Percentiles rank a stretch among this genome's conserved stretches.
phyloP scores from a whole-genome alignment of 2,888 invertebrate species.

The Platerodrilus igneus region DNA sequence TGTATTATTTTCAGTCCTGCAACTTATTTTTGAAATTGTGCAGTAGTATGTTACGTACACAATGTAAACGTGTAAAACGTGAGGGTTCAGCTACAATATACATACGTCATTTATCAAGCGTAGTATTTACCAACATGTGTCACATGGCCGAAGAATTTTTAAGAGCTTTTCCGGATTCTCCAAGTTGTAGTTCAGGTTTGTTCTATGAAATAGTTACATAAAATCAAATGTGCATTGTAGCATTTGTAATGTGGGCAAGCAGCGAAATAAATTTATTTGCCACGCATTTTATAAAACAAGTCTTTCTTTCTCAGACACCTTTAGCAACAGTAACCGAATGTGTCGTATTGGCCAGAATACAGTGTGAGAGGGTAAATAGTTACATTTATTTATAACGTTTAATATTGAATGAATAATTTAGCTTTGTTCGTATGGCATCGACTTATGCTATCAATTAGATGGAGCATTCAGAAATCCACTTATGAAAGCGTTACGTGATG shows the following conservation, averaged over 20 bases:
- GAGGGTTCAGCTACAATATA: constrained; percentile 78
- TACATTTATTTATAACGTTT: constrained; percentile 2
- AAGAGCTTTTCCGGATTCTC: constrained; percentile 74
- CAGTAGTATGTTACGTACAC: constrained; percentile 75
- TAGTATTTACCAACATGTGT: constrained; percentile 75
- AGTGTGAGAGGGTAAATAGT: constrained; percentile 59
- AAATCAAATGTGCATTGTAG: constrained; percentile 44
- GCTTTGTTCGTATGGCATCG: constrained; percentile 69
- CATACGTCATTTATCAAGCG: constrained; percentile 73
- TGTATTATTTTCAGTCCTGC: constrained; percentile 58
- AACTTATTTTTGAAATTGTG: constrained; percentile 77
- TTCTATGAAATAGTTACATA: constrained; percentile 23
- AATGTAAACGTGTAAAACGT: constrained; percentile 72
- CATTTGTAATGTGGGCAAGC: constrained; percentile 88
- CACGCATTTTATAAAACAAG: constrained; percentile 78
- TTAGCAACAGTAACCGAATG: constrained; percentile 82
- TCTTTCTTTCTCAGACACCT: constrained; percentile 84
- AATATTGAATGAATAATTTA: constrained; percentile 38
- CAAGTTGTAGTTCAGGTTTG: constrained; percentile 67
- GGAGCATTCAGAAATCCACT: constrained; percentile 75
- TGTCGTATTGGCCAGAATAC: constrained; percentile 72
- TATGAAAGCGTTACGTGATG: constrained; percentile 69
- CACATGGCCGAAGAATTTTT: constrained; percentile 63
- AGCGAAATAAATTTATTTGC: constrained; percentile 75
- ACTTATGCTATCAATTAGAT: constrained; percentile 87